Base-by-base conservation (phyloP, 1,140 invertebrate species). In the Scylla paramamosain region DNA sequence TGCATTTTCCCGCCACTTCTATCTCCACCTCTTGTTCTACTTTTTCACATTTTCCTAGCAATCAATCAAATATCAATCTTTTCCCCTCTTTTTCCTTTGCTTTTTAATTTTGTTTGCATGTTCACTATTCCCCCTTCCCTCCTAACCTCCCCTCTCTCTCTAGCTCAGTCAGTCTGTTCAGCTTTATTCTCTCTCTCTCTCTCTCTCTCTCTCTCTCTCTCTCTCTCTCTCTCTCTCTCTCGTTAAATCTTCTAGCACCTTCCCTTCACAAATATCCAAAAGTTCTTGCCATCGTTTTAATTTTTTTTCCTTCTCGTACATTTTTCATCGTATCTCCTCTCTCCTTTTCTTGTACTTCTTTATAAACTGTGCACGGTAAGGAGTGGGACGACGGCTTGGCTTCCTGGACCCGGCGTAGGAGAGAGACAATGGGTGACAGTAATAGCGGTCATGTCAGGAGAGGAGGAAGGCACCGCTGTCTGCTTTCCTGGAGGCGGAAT, bases 151-250 rank as follows among this genome's bases (percentile, higher is more conserved):
- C 28, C 16, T 31, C 46, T 29, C 48, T 92, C 90, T 59, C 48
- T 92, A 28, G n/a, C 45, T 67, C 48, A 59, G 25, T 77, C 90
- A 29, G 25, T 77, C 90, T 39, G 20, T 39, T 46, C 48, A 25
- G 12, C 16, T 91, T 12, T 7, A n/a, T 25, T n/a, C 39, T 52
- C 39, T 77, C 91, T 92, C 90, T 92, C 90, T 92, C 90, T 92
- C 90, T 92, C 90, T 92, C 48, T 29, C 48, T 77, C 90, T 29
- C 46, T 39, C 52, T 28, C 45, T 92, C 39, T 29, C 7, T 92
- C 8, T 46, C 39, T 20, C 39, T 46, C 39, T 90, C 31, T 46
- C 39, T 20, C 88, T 90, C 88, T 12, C 32, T 45, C 88, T 10
- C 88, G 7, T 45, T 4, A 20, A 28, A n/a, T 84, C 82, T 84